Base-by-base conservation (phyloP, 2,888 invertebrate genomes). In the Syritta pipiens region DNA sequence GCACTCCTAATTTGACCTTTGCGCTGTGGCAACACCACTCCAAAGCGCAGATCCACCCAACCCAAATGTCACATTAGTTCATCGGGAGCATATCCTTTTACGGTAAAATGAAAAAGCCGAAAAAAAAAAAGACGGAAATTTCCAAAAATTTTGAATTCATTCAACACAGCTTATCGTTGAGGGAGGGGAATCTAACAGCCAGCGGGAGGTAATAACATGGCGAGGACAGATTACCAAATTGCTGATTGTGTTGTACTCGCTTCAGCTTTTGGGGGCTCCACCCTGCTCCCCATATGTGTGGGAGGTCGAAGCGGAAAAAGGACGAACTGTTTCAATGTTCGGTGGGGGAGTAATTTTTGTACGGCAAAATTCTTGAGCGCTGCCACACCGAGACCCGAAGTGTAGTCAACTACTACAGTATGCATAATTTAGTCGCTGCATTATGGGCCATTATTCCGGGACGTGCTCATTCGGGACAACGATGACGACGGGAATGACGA, bases 391-490 rank as follows among this genome's bases (percentile, higher is more conserved):
- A 46, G 28, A 69, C 24, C 71, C 71, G 26, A 62, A 62, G 62
- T 62, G 71, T 71, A 71, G 53, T 71, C 71, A 71, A 71, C 71
- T 62, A 71, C 62, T 53, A 62, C 62, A 46, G 71, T 71, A 71
- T 77, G 77, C 77, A 77, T 71, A 77, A 77, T 71, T 71, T 65
- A 71, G 65, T 59, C 77, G 77, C 53, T 77, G 71, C 77, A 71
- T 77, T 77, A 77, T 77, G 71, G 59, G 53, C 77, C 53, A 77
- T 77, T 77, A 77, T 77, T 71, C 51, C 40, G 40, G 71, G 46
- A 71, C 77, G 77, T 77, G 77, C 71, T 59, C 65, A 77, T 77
- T 77, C 63, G 62, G 53, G 63, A 69, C 51, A 22, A 46, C 60
- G 28, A 40, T 55, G 10, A 19, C 37, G 20, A 55, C 46, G 4